A percentile compares a stretch with the other conserved stretches of the same genome.
phyloP scores from a whole-genome alignment of 2,113 vertebrate genomes.

The Atractosteus spatula region DNA sequence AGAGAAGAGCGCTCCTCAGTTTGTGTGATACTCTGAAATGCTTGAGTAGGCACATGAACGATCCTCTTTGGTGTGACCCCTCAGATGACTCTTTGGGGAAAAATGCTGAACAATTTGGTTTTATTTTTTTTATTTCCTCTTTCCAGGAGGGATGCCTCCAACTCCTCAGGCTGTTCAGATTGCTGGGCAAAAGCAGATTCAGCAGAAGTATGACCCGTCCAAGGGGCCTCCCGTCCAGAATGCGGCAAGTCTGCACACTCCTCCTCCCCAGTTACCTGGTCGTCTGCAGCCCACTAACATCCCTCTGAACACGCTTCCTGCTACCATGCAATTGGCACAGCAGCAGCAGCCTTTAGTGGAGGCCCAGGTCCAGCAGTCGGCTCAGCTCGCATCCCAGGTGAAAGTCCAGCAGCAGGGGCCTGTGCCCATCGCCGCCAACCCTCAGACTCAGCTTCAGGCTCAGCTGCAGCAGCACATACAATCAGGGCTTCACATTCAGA shows the following conservation, averaged over 20 bases:
- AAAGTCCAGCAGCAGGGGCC: constrained; percentile 66
- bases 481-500: constrained; percentile 69
- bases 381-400: constrained; percentile 69
- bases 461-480: constrained; percentile 77
- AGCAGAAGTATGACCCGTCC: constrained; percentile 83
- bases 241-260: constrained; percentile 73
- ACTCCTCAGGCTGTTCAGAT: constrained; percentile 70
- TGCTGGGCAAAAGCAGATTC: constrained; percentile 75
- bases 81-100: neutral
- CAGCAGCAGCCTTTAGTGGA: constrained; percentile 75
- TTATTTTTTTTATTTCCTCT: constrained; percentile 21
- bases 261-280: constrained; percentile 75
- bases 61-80: no score
- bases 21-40: no score
- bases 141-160: constrained; percentile 74
- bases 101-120: constrained; percentile 18
- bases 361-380: constrained; percentile 48
- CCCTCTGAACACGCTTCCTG: constrained; percentile 56
- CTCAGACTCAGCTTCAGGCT: constrained; percentile 70
- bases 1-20: neutral
- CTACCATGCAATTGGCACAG: constrained; percentile 69
- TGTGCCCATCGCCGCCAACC: constrained; percentile 58
- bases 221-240: constrained; percentile 87
- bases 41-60: no score
- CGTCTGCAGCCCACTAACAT: constrained; percentile 64